Base-by-base conservation (phyloP, 2,888 invertebrate species). In the Cheilosia impressa region DNA sequence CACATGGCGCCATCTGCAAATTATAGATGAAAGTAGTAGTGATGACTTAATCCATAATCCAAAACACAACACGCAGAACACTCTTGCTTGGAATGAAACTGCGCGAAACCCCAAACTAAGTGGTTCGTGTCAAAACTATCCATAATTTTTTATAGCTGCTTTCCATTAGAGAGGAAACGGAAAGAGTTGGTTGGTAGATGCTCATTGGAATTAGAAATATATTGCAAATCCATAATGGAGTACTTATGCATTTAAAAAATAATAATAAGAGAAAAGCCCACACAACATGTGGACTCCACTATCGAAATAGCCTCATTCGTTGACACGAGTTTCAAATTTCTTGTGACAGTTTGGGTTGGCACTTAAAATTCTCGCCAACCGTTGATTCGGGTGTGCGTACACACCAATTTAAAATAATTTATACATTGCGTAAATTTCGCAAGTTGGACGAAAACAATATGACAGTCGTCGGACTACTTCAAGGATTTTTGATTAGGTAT, bases 341-440 rank as follows among this genome's bases (percentile, higher is more conserved):
- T 3, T 13, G 31, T 7, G 7, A 9, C 31, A 13, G 4, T 13
- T 13, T 38, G 3, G 38, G 13, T 38, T 10, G 38, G 13, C 38
- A 38, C 13, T 38, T 13, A 13, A 38, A 38, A 38, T 38, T 38
- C 34, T 2, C 9, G 3, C 10, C 3, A 34, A 2, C 31, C 31
- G 31, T 31, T 7, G 7, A 31, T 31, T 31, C 1, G 7, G 5
- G 6, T 31, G 9, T 31, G 7, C 2, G 6, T 5, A 27, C 4
- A 24, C 24, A 24, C 4, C 1, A 34, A 34, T 34, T 10, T 10
- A 34, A 38, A 38, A 38, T 38, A 38, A 38, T 34, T 34, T 34
- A 34, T 43, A 60, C 71, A 47, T 75, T 80, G 80, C 84, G 84
- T 85, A 80, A 85, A 85, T 85, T 80, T 85, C 66, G 71, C 84